Evolutionary conservation across 2,113 vertebrate species (phyloP).

Genomic region (Macrotis lagotis): DNA sequence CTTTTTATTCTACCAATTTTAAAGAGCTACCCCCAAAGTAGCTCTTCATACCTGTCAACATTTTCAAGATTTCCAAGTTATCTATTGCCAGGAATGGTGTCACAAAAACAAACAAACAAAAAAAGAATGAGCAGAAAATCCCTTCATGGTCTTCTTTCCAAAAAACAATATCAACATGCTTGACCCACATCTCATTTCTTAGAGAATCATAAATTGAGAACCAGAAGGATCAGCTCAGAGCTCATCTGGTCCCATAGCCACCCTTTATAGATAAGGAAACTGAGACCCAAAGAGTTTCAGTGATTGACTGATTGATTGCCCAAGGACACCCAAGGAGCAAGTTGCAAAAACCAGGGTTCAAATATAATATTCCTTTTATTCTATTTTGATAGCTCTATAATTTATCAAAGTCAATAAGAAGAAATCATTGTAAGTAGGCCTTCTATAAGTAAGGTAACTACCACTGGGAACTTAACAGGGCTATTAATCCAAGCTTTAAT

Average conservation of each 20-base stretch:
- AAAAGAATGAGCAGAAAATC: not conserved
- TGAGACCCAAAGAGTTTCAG: not conserved
- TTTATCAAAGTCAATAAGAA: not conserved
- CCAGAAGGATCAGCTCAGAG: not conserved
- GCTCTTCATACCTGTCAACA: not conserved
- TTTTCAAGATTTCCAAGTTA: not conserved
- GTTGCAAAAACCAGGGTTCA: not conserved
- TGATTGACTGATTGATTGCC: not conserved
- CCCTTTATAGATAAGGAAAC: not conserved
- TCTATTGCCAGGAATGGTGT: not conserved
- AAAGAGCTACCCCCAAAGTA: not conserved
- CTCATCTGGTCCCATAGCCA: not conserved
- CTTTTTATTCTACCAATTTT: not conserved
- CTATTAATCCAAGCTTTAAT: too few relatives aligned
- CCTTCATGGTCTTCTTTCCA: not conserved
- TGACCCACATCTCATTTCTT: not conserved
- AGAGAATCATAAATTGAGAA: not conserved
- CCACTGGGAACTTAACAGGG: not conserved
- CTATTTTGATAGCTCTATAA: not conserved
- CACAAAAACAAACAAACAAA: not conserved
- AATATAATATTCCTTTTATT: not conserved
- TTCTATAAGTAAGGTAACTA: not conserved
- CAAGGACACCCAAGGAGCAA: not conserved
- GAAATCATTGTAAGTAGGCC: not conserved
- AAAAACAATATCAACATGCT: not conserved